Base-by-base conservation (phyloP, 2,113 vertebrate genomes). In the Rhabdornis inornatus region DNA sequence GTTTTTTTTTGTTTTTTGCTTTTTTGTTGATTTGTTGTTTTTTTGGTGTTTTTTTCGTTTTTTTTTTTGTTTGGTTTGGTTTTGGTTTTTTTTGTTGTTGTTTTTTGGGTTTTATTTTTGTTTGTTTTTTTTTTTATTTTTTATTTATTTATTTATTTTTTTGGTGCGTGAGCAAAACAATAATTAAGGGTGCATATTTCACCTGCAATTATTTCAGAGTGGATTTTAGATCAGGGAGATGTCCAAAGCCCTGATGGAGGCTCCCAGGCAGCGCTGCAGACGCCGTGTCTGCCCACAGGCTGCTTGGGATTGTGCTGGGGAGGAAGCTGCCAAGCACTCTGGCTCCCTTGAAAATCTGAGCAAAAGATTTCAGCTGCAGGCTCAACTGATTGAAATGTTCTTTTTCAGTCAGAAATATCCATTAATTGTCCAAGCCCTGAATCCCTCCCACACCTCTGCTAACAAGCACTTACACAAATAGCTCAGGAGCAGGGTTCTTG, bases 121-220 rank as follows among this genome's bases (percentile, higher is more conserved):
- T 25, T 35, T 28, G 13, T 22, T n/a, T n/a, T n/a, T n/a, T 49
- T 49, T 7, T 49, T 24, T 49, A 7, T 24, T 47, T 19, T 3
- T 13, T 20, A 6, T 14, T 40, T 63, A 3, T 40, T 20, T 20
- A 6, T 35, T 35, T 15, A n/a, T 25, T 57, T 72, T 35, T 37
- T 33, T 78, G 15, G 28, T 69, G 69, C 5, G 33, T 31, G 72
- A 92, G 80, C 52, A 92, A 71, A 92, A 60, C 69, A 91, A 84
- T 89, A 82, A 95, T 95, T 65, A 79, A 12, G 80, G 87, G 81
- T 89, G 83, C 69, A 9, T 33, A 61, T 92, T 93, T 91, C 89
- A 94, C 94, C 95, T 96, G 91, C 83, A 79, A 2, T 82, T 94
- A 87, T 89, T 95, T 81, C 25, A 8, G 47, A 13, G 19, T 63